A percentile compares a stretch with the other conserved stretches of the same genome.
Conservation (phyloP, 1,140 invertebrate genomes). For the Lerema accius region DNA sequence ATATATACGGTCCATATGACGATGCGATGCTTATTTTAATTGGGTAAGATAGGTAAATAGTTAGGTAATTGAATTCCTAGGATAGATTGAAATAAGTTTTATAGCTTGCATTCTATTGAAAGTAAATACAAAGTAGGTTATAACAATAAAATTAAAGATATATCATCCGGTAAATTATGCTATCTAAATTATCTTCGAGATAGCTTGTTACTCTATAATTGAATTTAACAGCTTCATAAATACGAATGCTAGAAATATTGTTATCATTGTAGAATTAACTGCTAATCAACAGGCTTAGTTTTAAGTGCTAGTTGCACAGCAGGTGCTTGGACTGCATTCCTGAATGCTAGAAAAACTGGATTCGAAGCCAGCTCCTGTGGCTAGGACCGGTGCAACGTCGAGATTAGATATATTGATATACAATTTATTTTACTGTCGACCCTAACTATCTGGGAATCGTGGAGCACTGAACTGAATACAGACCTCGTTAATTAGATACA, state of each 20-base stretch:
- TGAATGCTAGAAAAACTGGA: conserved; percentile 69
- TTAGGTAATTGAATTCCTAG: too few species aligned
- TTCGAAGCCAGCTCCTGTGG: conserved; percentile 51
- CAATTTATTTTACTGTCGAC: conserved; percentile 49
- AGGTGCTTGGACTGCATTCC: conserved; percentile 72
- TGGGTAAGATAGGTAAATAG: too few species aligned
- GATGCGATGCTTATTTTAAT: too few species aligned
- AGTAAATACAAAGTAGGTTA: too few species aligned
- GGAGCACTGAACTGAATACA: not conserved
- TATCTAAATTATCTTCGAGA: not conserved
- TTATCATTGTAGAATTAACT: conserved; percentile 36
- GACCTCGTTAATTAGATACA: too few species aligned
- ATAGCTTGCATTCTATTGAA: too few species aligned
- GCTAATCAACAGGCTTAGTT: conserved; percentile 29
- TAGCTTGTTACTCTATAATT: not conserved
- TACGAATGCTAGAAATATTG: conserved; percentile 27
- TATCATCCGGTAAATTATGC: conserved; percentile 8
- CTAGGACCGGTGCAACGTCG: conserved; percentile 40
- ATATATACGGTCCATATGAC: too few species aligned
- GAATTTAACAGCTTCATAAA: conserved; percentile 16
- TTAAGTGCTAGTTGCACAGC: conserved; percentile 42
- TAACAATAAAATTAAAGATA: not conserved
- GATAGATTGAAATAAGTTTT: too few species aligned
- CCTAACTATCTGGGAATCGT: conserved; percentile 45
- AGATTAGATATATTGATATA: conserved; percentile 63